Evolutionary conservation across 2,113 vertebrate genomes (phyloP), one percentile per base, ranked within the genome.

Genomic region (Pardalotus punctatus): DNA sequence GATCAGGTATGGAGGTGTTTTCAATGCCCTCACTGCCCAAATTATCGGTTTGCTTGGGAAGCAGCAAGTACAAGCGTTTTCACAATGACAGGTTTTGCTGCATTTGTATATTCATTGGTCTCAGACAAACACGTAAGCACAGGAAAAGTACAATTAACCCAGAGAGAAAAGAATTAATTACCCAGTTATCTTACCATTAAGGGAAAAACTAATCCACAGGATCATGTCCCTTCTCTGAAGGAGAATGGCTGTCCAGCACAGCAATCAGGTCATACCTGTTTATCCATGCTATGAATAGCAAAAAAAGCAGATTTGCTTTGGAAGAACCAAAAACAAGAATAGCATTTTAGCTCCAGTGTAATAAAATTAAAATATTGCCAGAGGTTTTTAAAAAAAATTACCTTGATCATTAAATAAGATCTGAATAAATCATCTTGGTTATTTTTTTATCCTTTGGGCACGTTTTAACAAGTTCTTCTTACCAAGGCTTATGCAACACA

Each of bases 71-170:
- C 9, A 35, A 18, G 20, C 53, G 19, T 61, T 74, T 86, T 47
- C 0, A 2, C 47, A 60, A 17, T 1, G 1, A 8, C 2, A 10
- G 5, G 14, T 78, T 82, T 38, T 7, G 2, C 21, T 43, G 7
- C 13, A 35, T 86, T 79, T 73, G 3, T 81, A 12, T 53, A 14
- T 23, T 67, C 25, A 22, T 8, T 40, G 28, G 23, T 61, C n/a
- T 80, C 56, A 27, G 61, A 23, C 3, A 77, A 65, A 31, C 10
- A 36, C 0, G 1, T 4, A 22, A 45, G 4, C 42, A 48, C 4
- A 36, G 21, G 21, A 8, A 57, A 81, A 24, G 4, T 51, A 33
- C 35, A 69, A 28, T 25, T 76, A 45, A 65, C 3, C 14, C 22
- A 60, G 22, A 35, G 21, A 77, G 17, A 77, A 77, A 66, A 35